Percentiles rank a stretch among this genome's conserved stretches.
phyloP scores from a whole-genome alignment of 2,113 vertebrate species.

The Crotalus tigris region DNA sequence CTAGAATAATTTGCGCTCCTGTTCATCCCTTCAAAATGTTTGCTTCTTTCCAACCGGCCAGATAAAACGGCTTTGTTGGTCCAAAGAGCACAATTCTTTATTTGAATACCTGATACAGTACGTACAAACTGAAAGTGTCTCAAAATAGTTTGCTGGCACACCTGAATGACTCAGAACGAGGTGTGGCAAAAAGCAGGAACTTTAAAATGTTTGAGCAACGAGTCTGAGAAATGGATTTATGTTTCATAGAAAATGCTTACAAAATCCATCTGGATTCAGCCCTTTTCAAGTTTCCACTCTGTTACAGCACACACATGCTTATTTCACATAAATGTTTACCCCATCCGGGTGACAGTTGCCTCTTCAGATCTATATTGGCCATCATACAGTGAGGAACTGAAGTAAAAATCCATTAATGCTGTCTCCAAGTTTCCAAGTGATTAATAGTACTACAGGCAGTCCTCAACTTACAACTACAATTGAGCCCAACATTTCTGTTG shows the following conservation, averaged over 20 bases:
- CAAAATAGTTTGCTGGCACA: conserved; percentile 1
- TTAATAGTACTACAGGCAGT: not conserved
- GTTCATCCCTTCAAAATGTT: not conserved
- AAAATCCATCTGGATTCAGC: not conserved
- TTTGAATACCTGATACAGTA: not conserved
- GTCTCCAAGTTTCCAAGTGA: not conserved
- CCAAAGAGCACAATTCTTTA: not conserved
- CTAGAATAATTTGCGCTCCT: not conserved
- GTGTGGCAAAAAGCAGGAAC: not conserved
- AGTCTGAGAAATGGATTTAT: not conserved
- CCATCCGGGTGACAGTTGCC: not conserved
- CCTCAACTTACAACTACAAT: not conserved
- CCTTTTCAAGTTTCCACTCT: not conserved
- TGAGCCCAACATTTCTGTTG: not conserved
- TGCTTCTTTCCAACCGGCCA: conserved; percentile 14
- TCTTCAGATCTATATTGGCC: not conserved
- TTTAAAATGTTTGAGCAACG: not conserved
- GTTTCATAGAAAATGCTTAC: not conserved
- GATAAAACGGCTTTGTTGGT: conserved; percentile 7
- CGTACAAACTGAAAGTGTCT: not conserved
- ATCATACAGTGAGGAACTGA: not conserved
- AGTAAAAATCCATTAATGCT: not conserved
- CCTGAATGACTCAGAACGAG: conserved; percentile 9
- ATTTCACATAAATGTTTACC: not conserved
- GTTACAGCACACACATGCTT: not conserved